Base-by-base conservation (phyloP, 2,113 vertebrate genomes). In the Calypte anna region DNA sequence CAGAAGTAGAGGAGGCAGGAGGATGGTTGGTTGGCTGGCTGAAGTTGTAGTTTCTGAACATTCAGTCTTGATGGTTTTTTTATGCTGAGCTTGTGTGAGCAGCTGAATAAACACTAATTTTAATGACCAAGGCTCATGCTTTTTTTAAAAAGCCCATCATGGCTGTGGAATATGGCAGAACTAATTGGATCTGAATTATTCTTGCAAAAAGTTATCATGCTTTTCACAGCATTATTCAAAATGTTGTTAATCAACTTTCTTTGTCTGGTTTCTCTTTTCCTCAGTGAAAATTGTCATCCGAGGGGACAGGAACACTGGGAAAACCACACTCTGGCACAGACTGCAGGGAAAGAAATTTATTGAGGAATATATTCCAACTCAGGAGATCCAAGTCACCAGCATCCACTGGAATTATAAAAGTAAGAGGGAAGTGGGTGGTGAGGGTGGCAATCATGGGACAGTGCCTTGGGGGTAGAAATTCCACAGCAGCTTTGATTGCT, bases 361-460 rank as follows among this genome's bases (percentile, higher is more conserved):
- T 96, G 99, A 99, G 95, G 99, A 99, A n/a, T 99, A 99, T 94
- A 98, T 99, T 46, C 99, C 99, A 81, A 99, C 99, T 54, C 99
- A 99, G 98, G 99, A 99, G 98, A 99, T 99, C 97, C 99, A 99
- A 94, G 99, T 99, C 97, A 99, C 99, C 94, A 99, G 99, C 97
- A 99, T 99, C 97, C 99, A 99, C 96, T 99, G 99, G 99, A 99
- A 98, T 96, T 99, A 99, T 79, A 99, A 99, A 98, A 99, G 99
- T 99, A 98, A 98, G 99, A 67, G 40, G 50, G 12, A 77, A 76
- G 67, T 59, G 88, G 31, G 15, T 23, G n/a, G 40, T 57, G 67
- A 58, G 76, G 53, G 7, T 33, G 68, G 77, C 15, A 51, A 62
- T 73, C 6, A 36, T 46, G 81, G 44, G 67, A 66, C 5, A 4